Evolutionary conservation across 2,797 vertebrate genomes (phyloP).

Genomic region (Phrynocephalus guinanensis): DNA sequence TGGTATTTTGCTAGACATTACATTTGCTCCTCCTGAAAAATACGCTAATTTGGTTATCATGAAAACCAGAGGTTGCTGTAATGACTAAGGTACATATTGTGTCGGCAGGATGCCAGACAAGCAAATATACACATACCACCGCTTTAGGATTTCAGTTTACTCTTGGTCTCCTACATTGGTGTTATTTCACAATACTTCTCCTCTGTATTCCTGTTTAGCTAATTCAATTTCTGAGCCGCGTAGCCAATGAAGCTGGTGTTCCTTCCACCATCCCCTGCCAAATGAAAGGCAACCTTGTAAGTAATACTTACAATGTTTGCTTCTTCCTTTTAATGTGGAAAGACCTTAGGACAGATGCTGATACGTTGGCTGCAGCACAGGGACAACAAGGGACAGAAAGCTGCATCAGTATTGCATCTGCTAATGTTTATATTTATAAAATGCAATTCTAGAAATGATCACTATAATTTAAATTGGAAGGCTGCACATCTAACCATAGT

Average conservation of each 20-base stretch:
- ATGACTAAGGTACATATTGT: constrained; percentile 9
- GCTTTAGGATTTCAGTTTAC: background rate
- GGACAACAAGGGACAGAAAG: background rate
- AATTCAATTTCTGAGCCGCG: background rate
- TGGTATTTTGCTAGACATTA: background rate
- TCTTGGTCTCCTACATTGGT: background rate
- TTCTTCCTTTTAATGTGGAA: background rate
- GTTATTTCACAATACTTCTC: background rate
- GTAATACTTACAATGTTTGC: too few relatives aligned
- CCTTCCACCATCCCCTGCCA: too few relatives aligned
- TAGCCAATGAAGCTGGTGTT: background rate
- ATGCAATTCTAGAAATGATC: too few relatives aligned
- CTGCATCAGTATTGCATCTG: background rate
- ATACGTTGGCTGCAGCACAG: too few relatives aligned
- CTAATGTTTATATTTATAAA: background rate
- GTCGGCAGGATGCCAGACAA: constrained; percentile 11
- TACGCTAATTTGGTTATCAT: constrained; percentile 18
- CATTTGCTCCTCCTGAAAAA: constrained; percentile 33
- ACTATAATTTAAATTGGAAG: too few relatives aligned
- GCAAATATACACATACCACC: background rate
- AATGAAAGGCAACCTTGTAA: too few relatives aligned
- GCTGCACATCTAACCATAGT: too few relatives aligned
- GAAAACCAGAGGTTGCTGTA: constrained; percentile 30
- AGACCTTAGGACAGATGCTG: too few relatives aligned
- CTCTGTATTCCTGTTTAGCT: background rate